These are phyloP conservation scores for Polydesmus complanatus DNA, from an alignment of 2,888 invertebrate genomes.

Conservation along the genomic window DNA sequence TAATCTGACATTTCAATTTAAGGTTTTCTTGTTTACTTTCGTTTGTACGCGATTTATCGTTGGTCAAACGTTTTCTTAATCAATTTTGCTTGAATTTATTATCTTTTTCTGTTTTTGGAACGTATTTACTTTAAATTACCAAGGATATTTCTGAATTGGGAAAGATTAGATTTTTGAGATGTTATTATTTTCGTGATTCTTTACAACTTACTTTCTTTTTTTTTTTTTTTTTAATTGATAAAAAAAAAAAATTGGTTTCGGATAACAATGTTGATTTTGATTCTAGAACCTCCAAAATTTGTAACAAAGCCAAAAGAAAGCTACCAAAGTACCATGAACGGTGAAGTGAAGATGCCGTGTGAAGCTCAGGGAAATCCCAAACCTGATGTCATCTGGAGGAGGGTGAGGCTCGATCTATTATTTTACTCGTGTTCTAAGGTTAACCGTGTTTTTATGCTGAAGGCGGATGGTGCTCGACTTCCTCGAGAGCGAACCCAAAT, in stretches of 20 bases:
- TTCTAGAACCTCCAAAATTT: conserved; percentile 72
- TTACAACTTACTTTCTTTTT: too few relatives aligned
- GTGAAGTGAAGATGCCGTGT: conserved; percentile 88
- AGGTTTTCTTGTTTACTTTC: too few relatives aligned
- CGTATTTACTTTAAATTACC: too few relatives aligned
- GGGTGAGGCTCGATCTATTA: conserved; percentile 38
- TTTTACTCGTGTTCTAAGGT: neutral
- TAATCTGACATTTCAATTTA: too few relatives aligned
- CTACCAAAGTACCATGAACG: conserved; percentile 80
- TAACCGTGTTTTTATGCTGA: conserved; percentile 21
- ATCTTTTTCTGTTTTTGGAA: too few relatives aligned
- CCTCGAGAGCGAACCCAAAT: conserved; percentile 65
- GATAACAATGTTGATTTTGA: too few relatives aligned
- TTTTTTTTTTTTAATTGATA: neutral
- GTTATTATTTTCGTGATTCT: too few relatives aligned
- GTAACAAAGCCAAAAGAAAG: conserved; percentile 76
- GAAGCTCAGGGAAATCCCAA: conserved; percentile 82
- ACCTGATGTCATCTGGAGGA: conserved; percentile 79
- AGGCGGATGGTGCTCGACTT: conserved; percentile 66
- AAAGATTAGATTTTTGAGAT: too few relatives aligned
- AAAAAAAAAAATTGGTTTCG: conserved; percentile 4
- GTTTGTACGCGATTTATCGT: too few relatives aligned
- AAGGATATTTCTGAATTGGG: too few relatives aligned
- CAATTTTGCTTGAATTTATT: too few relatives aligned
- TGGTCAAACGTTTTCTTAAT: too few relatives aligned